These are phyloP conservation scores for Ctena decussata DNA, from an alignment of 2,888 invertebrate species.

Conservation along the genomic window DNA sequence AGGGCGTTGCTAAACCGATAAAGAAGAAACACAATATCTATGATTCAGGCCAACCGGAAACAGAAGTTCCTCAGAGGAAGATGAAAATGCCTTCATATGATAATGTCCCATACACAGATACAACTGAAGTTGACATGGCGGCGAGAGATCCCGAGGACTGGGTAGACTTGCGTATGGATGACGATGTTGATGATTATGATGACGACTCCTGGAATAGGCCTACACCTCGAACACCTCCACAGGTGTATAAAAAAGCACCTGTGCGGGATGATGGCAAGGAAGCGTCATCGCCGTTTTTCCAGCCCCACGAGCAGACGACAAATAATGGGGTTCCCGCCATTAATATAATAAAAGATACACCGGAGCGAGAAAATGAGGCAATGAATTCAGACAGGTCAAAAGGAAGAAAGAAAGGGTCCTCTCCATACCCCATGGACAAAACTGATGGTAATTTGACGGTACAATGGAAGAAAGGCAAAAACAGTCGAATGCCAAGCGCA, in stretches of 20 bases:
- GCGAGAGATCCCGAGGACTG: constrained; percentile 6
- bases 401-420: background rate
- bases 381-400: background rate
- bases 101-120: background rate
- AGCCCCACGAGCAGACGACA: background rate
- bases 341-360: background rate
- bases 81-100: background rate
- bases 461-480: constrained; percentile 35
- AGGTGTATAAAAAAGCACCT: constrained; percentile 22
- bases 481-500: constrained; percentile 32
- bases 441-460: constrained; percentile 34
- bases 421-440: background rate
- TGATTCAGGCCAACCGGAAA: background rate
- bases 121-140: background rate
- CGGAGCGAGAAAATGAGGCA: background rate
- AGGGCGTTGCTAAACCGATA: constrained; percentile 60
- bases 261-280: constrained; percentile 3
- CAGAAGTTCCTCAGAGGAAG: background rate
- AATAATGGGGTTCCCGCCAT: background rate
- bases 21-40: background rate
- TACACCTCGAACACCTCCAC: constrained; percentile 20
- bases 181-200: constrained; percentile 7
- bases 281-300: constrained; percentile 49
- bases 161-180: constrained; percentile 11
- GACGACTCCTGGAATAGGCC: constrained; percentile 21